Evolutionary conservation across 2,888 invertebrate genomes (phyloP).

Genomic region (Deladenus siricidicola): DNA sequence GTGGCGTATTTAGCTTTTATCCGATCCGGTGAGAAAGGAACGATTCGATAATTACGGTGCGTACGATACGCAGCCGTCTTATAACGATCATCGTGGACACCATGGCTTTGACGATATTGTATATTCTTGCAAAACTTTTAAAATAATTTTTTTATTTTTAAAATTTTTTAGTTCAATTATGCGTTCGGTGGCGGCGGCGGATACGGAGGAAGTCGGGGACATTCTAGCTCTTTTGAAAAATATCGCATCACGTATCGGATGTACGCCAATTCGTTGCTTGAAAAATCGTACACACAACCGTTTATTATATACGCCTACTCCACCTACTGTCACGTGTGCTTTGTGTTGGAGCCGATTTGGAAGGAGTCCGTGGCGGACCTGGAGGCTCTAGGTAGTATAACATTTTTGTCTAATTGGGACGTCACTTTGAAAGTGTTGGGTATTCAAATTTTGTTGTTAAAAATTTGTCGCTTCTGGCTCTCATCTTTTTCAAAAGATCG

Average conservation of each 20-base stretch:
- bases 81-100: conserved; percentile 15
- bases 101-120: conserved; percentile 39
- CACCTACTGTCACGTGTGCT: conserved; percentile 57
- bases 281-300: conserved; percentile 51
- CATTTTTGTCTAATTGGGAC: background rate
- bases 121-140: conserved; percentile 14
- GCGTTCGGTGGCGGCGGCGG: conserved; percentile 27
- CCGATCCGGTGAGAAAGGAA: conserved; percentile 27
- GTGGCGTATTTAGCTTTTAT: conserved; percentile 22
- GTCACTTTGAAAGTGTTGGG: background rate
- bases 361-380: conserved; percentile 55
- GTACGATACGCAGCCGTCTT: conserved; percentile 40
- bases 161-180: conserved; percentile 25
- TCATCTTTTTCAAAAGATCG: no score
- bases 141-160: background rate
- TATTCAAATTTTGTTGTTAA: background rate
- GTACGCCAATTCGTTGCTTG: conserved; percentile 39
- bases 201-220: conserved; percentile 22
- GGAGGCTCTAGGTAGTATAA: conserved; percentile 53
- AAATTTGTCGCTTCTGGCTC: background rate
- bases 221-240: conserved; percentile 36
- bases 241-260: conserved; percentile 39
- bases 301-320: conserved; percentile 56
- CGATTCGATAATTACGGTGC: conserved; percentile 46
- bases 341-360: conserved; percentile 55